These are phyloP conservation scores for Clarias gariepinus DNA, from an alignment of 2,113 vertebrate genomes.

Conservation along the genomic window DNA sequence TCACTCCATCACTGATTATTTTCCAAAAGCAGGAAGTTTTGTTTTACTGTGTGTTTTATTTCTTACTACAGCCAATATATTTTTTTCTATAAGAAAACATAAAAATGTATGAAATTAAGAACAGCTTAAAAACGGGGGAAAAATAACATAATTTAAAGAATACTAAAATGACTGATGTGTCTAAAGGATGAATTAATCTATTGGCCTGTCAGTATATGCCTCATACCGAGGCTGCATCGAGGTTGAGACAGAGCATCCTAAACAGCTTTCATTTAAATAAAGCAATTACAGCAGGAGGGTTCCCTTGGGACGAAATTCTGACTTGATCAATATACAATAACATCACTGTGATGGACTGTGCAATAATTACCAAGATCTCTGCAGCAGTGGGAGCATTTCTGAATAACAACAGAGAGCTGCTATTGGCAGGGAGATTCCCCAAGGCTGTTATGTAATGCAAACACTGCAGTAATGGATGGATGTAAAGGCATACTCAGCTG, in stretches of 20 bases:
- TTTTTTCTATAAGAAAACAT: not conserved
- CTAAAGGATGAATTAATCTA: not conserved
- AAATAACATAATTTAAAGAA: not conserved
- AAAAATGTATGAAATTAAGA: not conserved
- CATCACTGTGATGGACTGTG: not conserved
- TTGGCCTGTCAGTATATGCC: not conserved
- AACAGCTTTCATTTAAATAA: constrained; percentile 4
- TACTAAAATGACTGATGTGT: not conserved
- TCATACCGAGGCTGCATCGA: not conserved
- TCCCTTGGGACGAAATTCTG: not conserved
- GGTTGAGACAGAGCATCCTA: not conserved
- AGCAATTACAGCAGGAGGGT: constrained; percentile 23
- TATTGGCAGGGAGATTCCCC: not conserved
- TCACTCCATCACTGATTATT: not conserved
- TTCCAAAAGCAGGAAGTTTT: not conserved
- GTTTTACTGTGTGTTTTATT: not conserved
- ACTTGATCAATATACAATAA: constrained; percentile 19
- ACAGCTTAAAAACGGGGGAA: not conserved
- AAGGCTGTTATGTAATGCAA: constrained; percentile 2
- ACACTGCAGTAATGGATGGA: constrained; percentile 3
- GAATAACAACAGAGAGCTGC: not conserved
- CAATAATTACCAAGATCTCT: not conserved
- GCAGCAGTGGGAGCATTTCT: constrained; percentile 11
- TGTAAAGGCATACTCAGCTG: not conserved
- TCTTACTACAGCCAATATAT: not conserved